Conservation (phyloP, 2,797 vertebrate genomes). For the Coreius guichenoti region DNA sequence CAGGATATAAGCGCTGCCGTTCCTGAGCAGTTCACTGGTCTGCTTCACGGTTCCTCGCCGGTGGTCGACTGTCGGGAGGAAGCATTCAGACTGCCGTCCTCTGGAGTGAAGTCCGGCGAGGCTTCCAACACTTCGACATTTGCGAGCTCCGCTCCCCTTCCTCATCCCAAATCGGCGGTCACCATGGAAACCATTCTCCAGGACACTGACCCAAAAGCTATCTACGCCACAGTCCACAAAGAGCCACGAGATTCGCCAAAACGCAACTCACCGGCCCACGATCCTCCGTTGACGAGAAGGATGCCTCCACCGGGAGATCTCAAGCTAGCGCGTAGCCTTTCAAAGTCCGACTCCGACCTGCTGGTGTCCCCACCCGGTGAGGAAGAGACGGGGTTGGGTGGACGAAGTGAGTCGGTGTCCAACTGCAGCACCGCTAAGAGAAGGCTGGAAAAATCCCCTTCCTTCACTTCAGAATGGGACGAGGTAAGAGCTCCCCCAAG, state of each 20-base stretch:
- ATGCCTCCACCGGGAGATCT: constrained; percentile 91
- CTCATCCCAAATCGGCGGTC: constrained; percentile 52
- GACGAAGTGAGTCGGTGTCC: constrained; percentile 95
- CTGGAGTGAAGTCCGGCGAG: constrained; percentile 47
- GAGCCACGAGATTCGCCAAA: constrained; percentile 68
- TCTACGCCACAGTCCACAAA: constrained; percentile 85
- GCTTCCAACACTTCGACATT: constrained; percentile 47
- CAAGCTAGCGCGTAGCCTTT: constrained; percentile 94
- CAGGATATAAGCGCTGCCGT: constrained; percentile 72
- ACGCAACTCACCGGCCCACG: constrained; percentile 58
- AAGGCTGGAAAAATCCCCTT: constrained; percentile 95
- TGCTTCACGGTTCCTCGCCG: constrained; percentile 95
- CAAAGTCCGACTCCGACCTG: constrained; percentile 98
- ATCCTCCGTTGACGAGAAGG: constrained; percentile 68
- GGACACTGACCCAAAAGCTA: constrained; percentile 83
- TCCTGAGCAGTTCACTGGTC: constrained; percentile 95
- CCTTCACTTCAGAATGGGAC: constrained; percentile 98
- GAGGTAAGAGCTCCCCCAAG: constrained; percentile 85
- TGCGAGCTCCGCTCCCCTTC: constrained; percentile 45
- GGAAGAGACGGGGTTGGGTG: constrained; percentile 90
- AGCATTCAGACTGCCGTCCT: constrained; percentile 79
- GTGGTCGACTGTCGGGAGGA: constrained; percentile 91
- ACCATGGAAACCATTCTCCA: constrained; percentile 78
- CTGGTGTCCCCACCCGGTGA: constrained; percentile 93
- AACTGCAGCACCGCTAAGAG: constrained; percentile 94